Evolutionary conservation across 2,797 vertebrate species (phyloP).

Genomic region (Bovichtus diacanthus): DNA sequence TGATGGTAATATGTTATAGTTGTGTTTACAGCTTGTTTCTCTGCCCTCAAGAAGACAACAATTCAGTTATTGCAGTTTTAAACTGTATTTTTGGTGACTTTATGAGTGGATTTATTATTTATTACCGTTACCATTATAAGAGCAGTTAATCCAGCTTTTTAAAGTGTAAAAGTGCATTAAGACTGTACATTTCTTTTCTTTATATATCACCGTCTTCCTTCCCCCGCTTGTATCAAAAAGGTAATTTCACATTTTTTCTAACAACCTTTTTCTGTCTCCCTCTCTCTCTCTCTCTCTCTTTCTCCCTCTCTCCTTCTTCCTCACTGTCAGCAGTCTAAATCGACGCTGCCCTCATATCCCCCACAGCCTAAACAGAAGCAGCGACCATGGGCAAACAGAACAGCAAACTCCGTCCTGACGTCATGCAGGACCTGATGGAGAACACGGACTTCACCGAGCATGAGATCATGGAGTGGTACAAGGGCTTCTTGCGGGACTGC

Average conservation of each 20-base stretch:
- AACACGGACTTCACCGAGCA: slow-evolving; percentile 99
- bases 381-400: slow-evolving; percentile 97
- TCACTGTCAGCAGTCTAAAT: slow-evolving; percentile 43
- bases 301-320: slow-evolving; percentile 20
- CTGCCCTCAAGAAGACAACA: not conserved
- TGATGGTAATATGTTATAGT: not conserved
- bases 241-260: slow-evolving; percentile 24
- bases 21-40: not conserved
- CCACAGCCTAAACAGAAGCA: slow-evolving; percentile 68
- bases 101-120: not conserved
- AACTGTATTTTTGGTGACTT: not conserved
- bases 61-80: not conserved
- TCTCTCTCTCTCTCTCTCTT: not conserved
- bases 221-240: not conserved
- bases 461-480: slow-evolving; percentile 99
- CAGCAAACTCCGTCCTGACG: slow-evolving; percentile 98
- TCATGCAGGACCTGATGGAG: slow-evolving; percentile 98
- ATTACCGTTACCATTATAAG: not conserved
- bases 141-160: not conserved
- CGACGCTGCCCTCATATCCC: slow-evolving; percentile 34
- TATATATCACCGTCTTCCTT: not conserved
- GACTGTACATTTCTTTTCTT: not conserved
- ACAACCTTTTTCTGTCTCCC: slow-evolving; percentile 5
- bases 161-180: not conserved
- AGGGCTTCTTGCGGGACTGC: slow-evolving; percentile 98